These are phyloP conservation scores for Madoqua kirkii DNA, from an alignment of 2,113 vertebrate species.

Conservation along the genomic window DNA sequence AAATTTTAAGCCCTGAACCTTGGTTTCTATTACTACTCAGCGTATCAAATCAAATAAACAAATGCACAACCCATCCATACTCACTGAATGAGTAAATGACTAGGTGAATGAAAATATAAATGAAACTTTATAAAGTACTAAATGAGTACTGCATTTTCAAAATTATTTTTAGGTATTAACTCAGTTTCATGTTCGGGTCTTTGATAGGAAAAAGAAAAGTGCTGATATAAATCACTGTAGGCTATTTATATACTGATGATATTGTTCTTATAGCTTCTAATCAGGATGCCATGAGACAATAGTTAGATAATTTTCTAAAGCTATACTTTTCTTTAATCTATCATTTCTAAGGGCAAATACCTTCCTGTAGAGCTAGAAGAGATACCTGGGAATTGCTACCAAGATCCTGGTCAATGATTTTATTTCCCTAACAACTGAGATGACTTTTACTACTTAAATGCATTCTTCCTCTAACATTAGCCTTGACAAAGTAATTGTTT, in stretches of 20 bases:
- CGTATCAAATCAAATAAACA: not conserved
- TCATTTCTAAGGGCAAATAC: not conserved
- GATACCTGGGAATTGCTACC: not conserved
- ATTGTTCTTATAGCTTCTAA: not conserved
- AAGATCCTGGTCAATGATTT: not conserved
- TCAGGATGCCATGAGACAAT: not conserved
- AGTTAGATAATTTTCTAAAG: not conserved
- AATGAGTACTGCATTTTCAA: not conserved
- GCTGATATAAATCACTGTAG: not conserved
- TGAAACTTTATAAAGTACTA: not conserved
- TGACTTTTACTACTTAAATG: not conserved
- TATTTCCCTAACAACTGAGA: not conserved
- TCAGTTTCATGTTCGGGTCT: not conserved
- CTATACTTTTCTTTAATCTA: not conserved
- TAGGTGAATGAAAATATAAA: conserved; percentile 3
- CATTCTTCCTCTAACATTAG: not conserved
- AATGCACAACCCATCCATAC: not conserved
- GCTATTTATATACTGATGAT: not conserved
- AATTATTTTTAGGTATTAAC: not conserved
- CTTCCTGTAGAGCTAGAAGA: not conserved
- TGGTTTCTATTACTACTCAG: not conserved
- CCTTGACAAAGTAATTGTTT: not conserved
- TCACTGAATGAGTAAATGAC: not conserved
- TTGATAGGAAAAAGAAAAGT: not conserved
- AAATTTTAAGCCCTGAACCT: not conserved